phyloP scores from a whole-genome alignment of 2,888 invertebrate genomes.

The Tanytarsus gracilentus region DNA sequence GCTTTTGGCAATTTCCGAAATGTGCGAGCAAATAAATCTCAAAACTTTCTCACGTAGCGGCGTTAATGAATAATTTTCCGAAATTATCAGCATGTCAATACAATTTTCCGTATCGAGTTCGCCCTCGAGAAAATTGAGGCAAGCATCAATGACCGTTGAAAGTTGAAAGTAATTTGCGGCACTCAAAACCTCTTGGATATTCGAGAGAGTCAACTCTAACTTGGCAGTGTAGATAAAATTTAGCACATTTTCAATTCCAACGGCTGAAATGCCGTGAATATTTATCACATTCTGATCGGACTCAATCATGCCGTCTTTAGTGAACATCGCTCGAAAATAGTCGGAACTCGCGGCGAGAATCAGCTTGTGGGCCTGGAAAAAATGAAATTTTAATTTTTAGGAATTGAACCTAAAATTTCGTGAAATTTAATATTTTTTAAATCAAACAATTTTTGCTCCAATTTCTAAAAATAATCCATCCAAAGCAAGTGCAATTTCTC shows the following conservation, averaged over 20 bases:
- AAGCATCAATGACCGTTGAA: conserved; percentile 55
- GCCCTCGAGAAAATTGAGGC: conserved; percentile 55
- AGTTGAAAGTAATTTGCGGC: conserved; percentile 60
- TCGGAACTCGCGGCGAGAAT: conserved; percentile 64
- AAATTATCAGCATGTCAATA: conserved; percentile 59
- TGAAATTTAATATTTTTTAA: too few relatives aligned
- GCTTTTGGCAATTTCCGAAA: conserved; percentile 52
- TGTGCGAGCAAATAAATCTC: conserved; percentile 55
- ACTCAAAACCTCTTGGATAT: conserved; percentile 58
- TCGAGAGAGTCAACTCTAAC: conserved; percentile 51
- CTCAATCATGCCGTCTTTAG: conserved; percentile 57
- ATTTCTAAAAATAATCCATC: too few relatives aligned
- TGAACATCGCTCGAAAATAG: conserved; percentile 69
- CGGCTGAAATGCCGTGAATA: conserved; percentile 56
- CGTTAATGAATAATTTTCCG: conserved; percentile 57
- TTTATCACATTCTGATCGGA: conserved; percentile 47
- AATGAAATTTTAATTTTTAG: conserved; percentile 11
- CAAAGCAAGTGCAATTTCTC: too few relatives aligned
- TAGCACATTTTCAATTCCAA: conserved; percentile 54
- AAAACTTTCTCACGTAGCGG: conserved; percentile 52
- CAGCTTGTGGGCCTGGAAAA: conserved; percentile 53
- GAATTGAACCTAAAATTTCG: too few relatives aligned
- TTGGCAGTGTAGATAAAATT: conserved; percentile 62
- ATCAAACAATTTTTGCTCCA: too few relatives aligned
- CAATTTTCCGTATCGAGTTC: conserved; percentile 62